These are phyloP conservation scores for Epinotia nisella DNA, from an alignment of 2,888 invertebrate genomes.

Conservation along the genomic window DNA sequence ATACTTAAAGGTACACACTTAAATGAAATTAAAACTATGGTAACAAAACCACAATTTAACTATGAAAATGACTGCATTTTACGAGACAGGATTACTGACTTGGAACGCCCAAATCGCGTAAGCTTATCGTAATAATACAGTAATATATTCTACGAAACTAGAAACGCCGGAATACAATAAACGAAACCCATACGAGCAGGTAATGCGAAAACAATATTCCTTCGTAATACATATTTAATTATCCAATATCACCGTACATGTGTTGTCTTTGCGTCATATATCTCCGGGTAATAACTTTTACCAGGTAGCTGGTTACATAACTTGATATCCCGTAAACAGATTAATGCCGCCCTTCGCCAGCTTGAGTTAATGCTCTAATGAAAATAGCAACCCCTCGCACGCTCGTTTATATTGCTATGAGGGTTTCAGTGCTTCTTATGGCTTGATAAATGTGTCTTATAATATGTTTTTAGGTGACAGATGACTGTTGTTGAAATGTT, in stretches of 20 bases:
- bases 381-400: constrained; percentile 61
- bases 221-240: constrained; percentile 20
- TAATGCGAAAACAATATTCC: constrained; percentile 11
- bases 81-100: no score
- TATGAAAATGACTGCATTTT: no score
- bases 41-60: no score
- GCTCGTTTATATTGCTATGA: constrained; percentile 44
- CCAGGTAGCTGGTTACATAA: constrained; percentile 65
- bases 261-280: constrained; percentile 44
- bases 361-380: constrained; percentile 72
- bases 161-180: not conserved
- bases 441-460: constrained; percentile 20
- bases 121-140: no score
- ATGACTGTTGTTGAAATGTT: not conserved
- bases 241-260: constrained; percentile 31
- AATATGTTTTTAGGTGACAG: constrained; percentile 11
- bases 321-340: constrained; percentile 74
- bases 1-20: no score
- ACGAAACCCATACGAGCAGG: not conserved
- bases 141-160: no score
- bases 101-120: no score
- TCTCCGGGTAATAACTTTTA: constrained; percentile 54
- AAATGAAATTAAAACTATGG: no score
- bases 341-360: constrained; percentile 64
- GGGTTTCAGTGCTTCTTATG: constrained; percentile 26